Percentiles rank a stretch among this genome's conserved stretches.
phyloP scores from a whole-genome alignment of 2,797 vertebrate genomes.

The Echiichthys vipera region DNA sequence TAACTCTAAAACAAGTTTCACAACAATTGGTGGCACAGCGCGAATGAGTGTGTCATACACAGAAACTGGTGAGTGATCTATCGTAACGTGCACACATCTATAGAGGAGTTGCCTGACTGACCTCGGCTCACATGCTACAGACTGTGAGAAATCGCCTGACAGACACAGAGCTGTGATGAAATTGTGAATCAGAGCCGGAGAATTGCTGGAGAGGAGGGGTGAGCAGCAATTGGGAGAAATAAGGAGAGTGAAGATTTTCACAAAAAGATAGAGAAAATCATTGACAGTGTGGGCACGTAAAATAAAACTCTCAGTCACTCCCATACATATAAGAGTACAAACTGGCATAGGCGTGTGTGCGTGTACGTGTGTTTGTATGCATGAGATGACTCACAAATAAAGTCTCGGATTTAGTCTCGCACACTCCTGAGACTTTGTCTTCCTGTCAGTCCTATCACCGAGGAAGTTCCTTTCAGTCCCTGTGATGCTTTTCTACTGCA shows the following conservation, averaged over 20 bases:
- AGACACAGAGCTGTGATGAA: constrained; percentile 48
- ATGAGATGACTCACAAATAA: constrained; percentile 49
- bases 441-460: constrained; percentile 26
- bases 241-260: constrained; percentile 53
- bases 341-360: not conserved
- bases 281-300: constrained; percentile 59
- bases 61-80: constrained; percentile 14
- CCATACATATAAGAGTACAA: constrained; percentile 44
- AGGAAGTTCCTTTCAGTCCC: constrained; percentile 34
- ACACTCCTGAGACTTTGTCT: constrained; percentile 24
- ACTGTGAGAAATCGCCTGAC: constrained; percentile 27
- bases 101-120: constrained; percentile 34
- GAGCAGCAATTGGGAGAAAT: constrained; percentile 30
- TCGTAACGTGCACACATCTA: constrained; percentile 23
- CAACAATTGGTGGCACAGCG: not conserved
- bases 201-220: constrained; percentile 26
- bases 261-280: constrained; percentile 37
- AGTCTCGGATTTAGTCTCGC: constrained; percentile 46
- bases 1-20: not conserved
- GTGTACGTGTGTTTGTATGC: constrained; percentile 27
- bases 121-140: constrained; percentile 23
- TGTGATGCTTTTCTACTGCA: constrained; percentile 17
- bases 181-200: constrained; percentile 48
- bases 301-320: constrained; percentile 42
- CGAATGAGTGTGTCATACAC: constrained; percentile 10